phyloP scores from a whole-genome alignment of 2,797 vertebrate genomes.

The Aldrovandia affinis region DNA sequence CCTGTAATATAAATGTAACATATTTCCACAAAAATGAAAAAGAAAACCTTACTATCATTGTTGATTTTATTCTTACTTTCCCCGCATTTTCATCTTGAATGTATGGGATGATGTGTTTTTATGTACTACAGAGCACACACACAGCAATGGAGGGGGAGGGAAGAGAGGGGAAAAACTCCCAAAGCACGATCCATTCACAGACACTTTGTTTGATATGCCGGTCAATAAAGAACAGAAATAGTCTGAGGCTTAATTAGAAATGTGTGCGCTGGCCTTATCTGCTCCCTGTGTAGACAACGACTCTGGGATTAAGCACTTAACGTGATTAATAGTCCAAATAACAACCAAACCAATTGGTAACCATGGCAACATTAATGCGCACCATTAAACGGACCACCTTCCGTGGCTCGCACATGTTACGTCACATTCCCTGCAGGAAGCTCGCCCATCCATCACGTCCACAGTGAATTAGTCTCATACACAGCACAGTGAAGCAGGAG shows the following conservation, averaged over 20 bases:
- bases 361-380: constrained; percentile 15
- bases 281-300: neutral
- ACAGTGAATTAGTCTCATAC: neutral
- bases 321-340: constrained; percentile 20
- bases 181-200: neutral
- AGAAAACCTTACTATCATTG: constrained; percentile 50
- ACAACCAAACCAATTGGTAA: constrained; percentile 13
- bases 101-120: constrained; percentile 12
- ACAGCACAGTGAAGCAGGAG: neutral
- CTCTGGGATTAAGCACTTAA: constrained; percentile 27
- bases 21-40: constrained; percentile 82
- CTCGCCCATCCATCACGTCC: neutral
- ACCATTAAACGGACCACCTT: neutral
- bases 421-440: neutral
- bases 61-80: constrained; percentile 30
- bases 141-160: neutral
- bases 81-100: constrained; percentile 15
- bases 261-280: constrained; percentile 13
- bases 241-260: constrained; percentile 35
- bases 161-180: neutral
- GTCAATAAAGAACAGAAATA: constrained; percentile 11
- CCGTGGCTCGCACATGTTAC: neutral
- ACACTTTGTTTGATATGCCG: constrained; percentile 7
- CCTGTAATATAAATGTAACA: constrained; percentile 84
- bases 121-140: constrained; percentile 20